phyloP scores from a whole-genome alignment of 2,888 invertebrate species.

The Hydrotaea diabolus region DNA sequence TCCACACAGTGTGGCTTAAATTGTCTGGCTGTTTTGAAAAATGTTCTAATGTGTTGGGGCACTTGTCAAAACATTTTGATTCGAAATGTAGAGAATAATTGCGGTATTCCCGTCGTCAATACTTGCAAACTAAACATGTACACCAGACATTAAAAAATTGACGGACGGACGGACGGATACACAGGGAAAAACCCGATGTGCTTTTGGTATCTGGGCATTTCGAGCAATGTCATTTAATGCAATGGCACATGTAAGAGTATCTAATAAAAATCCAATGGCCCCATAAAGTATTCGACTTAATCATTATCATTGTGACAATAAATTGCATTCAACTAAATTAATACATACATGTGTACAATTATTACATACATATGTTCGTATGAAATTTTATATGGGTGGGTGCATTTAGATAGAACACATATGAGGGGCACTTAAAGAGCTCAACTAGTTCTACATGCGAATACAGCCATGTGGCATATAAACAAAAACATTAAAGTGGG shows the following conservation, averaged over 20 bases:
- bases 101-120: conserved; percentile 11
- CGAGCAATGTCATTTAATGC: conserved; percentile 11
- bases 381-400: not conserved
- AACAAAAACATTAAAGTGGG: not conserved
- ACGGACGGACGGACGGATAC: not conserved
- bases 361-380: not conserved
- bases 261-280: conserved; percentile 42
- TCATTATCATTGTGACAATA: conserved; percentile 40
- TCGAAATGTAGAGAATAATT: conserved; percentile 26
- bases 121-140: conserved; percentile 19
- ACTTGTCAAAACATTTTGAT: conserved; percentile 36
- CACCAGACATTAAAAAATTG: conserved; percentile 7
- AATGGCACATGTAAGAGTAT: conserved; percentile 20
- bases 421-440: not conserved
- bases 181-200: not conserved
- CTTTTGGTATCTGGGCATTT: conserved; percentile 28
- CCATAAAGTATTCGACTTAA: conserved; percentile 41
- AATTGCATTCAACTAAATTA: conserved; percentile 27
- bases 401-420: not conserved
- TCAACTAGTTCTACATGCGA: not conserved
- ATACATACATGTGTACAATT: not conserved
- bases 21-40: not conserved
- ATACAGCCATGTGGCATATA: not conserved
- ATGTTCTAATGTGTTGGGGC: not conserved
- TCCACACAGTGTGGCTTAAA: not conserved